A percentile compares a stretch with the other conserved stretches of the same genome.
phyloP scores from a whole-genome alignment of 2,797 vertebrate genomes.

The Parambassis ranga region DNA sequence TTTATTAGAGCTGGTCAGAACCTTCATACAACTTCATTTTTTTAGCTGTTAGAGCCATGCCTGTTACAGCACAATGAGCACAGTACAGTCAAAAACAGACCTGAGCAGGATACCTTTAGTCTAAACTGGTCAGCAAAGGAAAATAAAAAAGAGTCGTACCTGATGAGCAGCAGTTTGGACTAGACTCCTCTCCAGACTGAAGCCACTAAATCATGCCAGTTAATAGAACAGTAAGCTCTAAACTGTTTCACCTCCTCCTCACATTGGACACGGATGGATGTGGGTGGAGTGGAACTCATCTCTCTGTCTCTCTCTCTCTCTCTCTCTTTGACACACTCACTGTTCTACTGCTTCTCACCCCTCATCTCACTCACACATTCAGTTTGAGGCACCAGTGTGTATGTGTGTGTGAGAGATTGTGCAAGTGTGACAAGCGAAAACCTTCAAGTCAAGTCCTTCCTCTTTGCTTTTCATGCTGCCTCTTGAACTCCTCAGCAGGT shows the following conservation, averaged over 20 bases:
- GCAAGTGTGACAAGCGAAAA: slow-evolving; percentile 24
- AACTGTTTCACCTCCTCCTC: slow-evolving; percentile 74
- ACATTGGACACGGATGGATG: slow-evolving; percentile 67
- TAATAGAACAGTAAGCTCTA: slow-evolving; percentile 60
- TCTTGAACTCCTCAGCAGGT: slow-evolving; percentile 17
- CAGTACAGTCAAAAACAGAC: no score
- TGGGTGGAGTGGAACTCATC: slow-evolving; percentile 77
- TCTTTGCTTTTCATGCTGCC: slow-evolving; percentile 12
- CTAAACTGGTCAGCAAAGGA: neutral
- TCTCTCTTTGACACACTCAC: neutral
- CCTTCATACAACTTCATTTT: neutral
- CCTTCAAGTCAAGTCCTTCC: neutral
- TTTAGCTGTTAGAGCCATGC: no score
- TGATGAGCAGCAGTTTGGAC: slow-evolving; percentile 46
- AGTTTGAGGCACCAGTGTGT: slow-evolving; percentile 19
- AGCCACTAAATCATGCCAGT: slow-evolving; percentile 58
- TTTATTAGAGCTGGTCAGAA: slow-evolving; percentile 19
- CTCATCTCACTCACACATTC: slow-evolving; percentile 32
- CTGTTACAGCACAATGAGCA: no score
- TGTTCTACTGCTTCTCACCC: slow-evolving; percentile 25
- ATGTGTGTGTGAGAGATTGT: no score
- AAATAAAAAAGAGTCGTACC: slow-evolving; percentile 54
- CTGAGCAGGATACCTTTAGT: no score
- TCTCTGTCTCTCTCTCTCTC: slow-evolving; percentile 27
- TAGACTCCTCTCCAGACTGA: slow-evolving; percentile 45